Base-by-base conservation (phyloP, 2,113 vertebrate genomes). In the Loxodonta africana region DNA sequence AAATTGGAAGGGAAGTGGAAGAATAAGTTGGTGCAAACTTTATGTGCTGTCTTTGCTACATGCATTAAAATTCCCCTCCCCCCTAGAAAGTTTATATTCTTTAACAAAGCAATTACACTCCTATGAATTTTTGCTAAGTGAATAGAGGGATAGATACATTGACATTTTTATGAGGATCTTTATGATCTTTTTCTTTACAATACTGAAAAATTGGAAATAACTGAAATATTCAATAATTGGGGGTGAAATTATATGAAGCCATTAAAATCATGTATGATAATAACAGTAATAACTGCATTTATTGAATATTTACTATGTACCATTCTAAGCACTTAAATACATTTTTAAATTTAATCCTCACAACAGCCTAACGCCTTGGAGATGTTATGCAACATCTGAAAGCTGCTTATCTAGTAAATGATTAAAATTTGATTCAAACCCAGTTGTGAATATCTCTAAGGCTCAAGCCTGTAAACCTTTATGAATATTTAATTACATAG, bases 281-380 rank as follows among this genome's bases (percentile, higher is more conserved):
- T 37, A 80, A 53, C 78, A 83, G 8, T 81, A 76, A 53, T 25
- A 57, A n/a, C 2, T 83, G 1, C 81, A 78, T 88, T 92, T 63
- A 76, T 26, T 91, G 28, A 95, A 84, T 71, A 71, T 90, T 81
- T 91, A n/a, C 21, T 82, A 74, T 73, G n/a, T 60, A 62, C 5
- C 44, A 62, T 20, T 88, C 77, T 88, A 26, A 71, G 1, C 12
- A 62, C 41, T 93, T 88, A 94, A 78, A 77, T 76, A 41, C 0
- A 90, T 77, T 94, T 91, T 46, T 80, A 86, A 85, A 74, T 85
- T 93, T 87, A 87, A 87, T 65, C 12, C 15, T 95, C 0, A 37
- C 25, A 77, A 14, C n/a, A 88, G 62, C 2, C 12, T 71, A 76
- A n/a, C 62, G 30, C 2, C n/a, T 82, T 95, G 25, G 46, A 65